Conservation (phyloP, 2,888 invertebrate genomes). For the Drosophila subquinaria region DNA sequence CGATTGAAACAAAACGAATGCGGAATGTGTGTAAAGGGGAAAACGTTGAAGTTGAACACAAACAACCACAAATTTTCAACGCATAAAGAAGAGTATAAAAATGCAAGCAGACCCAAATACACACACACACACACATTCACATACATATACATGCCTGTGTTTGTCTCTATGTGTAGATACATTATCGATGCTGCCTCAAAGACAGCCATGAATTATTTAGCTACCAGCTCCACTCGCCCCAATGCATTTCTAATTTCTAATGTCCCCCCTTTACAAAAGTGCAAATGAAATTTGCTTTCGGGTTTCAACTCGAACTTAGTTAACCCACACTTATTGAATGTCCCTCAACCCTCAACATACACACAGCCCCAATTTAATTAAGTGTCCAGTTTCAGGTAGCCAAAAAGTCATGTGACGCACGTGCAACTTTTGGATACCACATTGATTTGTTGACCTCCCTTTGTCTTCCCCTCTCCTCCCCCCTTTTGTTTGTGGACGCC, state of each 20-base stretch:
- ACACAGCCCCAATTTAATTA: slow-evolving; percentile 29
- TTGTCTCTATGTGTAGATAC: slow-evolving; percentile 32
- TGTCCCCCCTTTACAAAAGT: slow-evolving; percentile 52
- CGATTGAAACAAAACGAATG: slow-evolving; percentile 71
- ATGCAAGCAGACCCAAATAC: slow-evolving; percentile 24
- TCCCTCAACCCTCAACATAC: background rate
- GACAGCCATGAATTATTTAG: slow-evolving; percentile 53
- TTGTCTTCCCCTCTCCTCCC: background rate
- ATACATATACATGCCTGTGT: slow-evolving; percentile 11
- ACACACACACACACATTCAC: background rate
- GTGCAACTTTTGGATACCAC: slow-evolving; percentile 9
- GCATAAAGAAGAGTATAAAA: slow-evolving; percentile 51
- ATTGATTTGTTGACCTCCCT: slow-evolving; percentile 27
- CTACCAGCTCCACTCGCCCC: slow-evolving; percentile 49
- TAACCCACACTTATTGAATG: slow-evolving; percentile 3
- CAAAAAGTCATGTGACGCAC: slow-evolving; percentile 18
- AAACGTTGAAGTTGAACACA: slow-evolving; percentile 16
- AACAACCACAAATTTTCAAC: slow-evolving; percentile 44
- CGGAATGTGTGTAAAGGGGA: slow-evolving; percentile 46
- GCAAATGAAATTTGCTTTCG: slow-evolving; percentile 67
- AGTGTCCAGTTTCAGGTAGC: slow-evolving; percentile 37
- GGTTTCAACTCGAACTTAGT: slow-evolving; percentile 44
- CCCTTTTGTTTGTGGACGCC: slow-evolving; percentile 23
- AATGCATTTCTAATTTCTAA: slow-evolving; percentile 69
- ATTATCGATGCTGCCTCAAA: slow-evolving; percentile 39